Evolutionary conservation across 2,797 vertebrate genomes (phyloP).

Genomic region (Tapirus indicus): DNA sequence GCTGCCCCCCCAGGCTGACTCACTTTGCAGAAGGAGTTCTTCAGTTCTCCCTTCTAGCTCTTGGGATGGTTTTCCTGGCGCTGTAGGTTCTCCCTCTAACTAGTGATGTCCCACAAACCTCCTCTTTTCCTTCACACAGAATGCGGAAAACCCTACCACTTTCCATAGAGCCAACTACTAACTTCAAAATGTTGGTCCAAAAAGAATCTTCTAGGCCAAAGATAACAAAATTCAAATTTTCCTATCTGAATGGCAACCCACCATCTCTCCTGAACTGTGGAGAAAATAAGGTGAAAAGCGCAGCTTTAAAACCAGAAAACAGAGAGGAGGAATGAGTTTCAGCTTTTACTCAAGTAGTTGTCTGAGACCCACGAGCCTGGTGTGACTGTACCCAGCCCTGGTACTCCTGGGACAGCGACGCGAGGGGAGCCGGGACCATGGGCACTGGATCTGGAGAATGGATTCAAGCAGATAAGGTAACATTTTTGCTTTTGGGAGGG

Average conservation of each 20-base stretch:
- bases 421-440: accelerated
- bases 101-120: background rate
- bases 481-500: slow-evolving; percentile 8
- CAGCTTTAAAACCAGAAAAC: slow-evolving; percentile 41
- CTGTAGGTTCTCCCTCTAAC: background rate
- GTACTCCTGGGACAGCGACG: background rate
- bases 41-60: background rate
- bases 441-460: background rate
- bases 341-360: background rate
- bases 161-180: slow-evolving; percentile 20
- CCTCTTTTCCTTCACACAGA: background rate
- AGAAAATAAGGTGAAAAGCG: slow-evolving; percentile 17
- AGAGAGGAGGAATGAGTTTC: slow-evolving; percentile 19
- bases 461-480: background rate
- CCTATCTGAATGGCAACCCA: slow-evolving; percentile 21
- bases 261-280: slow-evolving; percentile 7
- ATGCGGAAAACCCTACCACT: background rate
- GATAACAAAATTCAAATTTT: slow-evolving; percentile 24
- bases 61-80: background rate
- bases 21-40: background rate
- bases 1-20: background rate
- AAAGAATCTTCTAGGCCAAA: slow-evolving; percentile 18
- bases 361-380: background rate
- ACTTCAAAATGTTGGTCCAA: slow-evolving; percentile 28
- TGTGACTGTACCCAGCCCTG: background rate